Percentiles rank a stretch among this genome's conserved stretches.
Evolutionary conservation across 2,113 vertebrate genomes (phyloP).

Genomic region (Ciconia stormi): DNA sequence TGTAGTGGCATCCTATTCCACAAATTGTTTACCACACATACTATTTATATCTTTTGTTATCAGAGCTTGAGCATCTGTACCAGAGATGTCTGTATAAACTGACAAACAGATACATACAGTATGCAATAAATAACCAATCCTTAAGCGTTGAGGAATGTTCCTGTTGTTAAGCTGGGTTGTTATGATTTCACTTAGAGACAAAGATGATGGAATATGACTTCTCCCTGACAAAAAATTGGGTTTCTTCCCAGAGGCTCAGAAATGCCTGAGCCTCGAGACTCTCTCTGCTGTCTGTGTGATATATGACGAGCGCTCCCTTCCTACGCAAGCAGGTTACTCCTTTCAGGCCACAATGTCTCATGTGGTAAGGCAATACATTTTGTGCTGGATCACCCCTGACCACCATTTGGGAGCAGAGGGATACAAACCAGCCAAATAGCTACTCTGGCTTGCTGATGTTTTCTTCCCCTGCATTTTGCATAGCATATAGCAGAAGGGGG

Average conservation of each 20-base stretch:
- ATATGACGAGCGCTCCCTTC: neutral
- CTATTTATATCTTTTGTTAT: conserved; percentile 16
- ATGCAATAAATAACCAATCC: neutral
- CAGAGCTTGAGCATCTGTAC: neutral
- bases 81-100: neutral
- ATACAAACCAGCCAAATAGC: neutral
- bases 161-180: conserved; percentile 12
- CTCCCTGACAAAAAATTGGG: neutral
- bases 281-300: neutral
- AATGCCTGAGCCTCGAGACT: neutral
- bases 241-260: conserved; percentile 33
- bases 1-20: neutral
- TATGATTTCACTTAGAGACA: neutral
- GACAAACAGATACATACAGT: neutral
- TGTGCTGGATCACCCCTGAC: neutral
- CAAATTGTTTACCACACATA: neutral
- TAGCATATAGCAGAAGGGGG: neutral
- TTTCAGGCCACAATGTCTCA: neutral
- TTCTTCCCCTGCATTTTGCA: neutral
- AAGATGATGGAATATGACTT: conserved; percentile 9
- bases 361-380: neutral
- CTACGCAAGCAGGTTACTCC: neutral
- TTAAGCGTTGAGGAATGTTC: neutral
- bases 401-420: neutral
- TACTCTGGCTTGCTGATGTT: neutral